Percentiles rank a stretch among this genome's conserved stretches.
phyloP scores from a whole-genome alignment of 1,140 invertebrate species.

The Apis mellifera region Amel_HAv3.1 CM009931.2:22949001-22949500 shows the following conservation, averaged over 20 bases:
- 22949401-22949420: too few relatives aligned
- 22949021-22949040: not conserved
- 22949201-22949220: conserved; percentile 55
- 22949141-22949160: not conserved
- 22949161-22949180: conserved; percentile 29
- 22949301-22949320: not conserved
- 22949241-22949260: conserved; percentile 62
- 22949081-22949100: not conserved
- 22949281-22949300: conserved; percentile 17
- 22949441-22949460: not conserved
- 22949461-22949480: not conserved
- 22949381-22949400: not conserved
- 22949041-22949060: conserved; percentile 18
- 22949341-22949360: not conserved
- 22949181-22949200: conserved; percentile 65
- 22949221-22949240: conserved; percentile 38
- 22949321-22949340: too few relatives aligned
- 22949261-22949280: conserved; percentile 40
- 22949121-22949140: not conserved
- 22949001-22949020: conserved; percentile 33
- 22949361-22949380: not conserved
- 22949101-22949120: not conserved
- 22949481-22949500: not conserved
- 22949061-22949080: conserved; percentile 29
- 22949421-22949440: conserved; percentile 2